Conservation (phyloP, 2,797 vertebrate genomes). For the Adrianichthys oophorus region DNA sequence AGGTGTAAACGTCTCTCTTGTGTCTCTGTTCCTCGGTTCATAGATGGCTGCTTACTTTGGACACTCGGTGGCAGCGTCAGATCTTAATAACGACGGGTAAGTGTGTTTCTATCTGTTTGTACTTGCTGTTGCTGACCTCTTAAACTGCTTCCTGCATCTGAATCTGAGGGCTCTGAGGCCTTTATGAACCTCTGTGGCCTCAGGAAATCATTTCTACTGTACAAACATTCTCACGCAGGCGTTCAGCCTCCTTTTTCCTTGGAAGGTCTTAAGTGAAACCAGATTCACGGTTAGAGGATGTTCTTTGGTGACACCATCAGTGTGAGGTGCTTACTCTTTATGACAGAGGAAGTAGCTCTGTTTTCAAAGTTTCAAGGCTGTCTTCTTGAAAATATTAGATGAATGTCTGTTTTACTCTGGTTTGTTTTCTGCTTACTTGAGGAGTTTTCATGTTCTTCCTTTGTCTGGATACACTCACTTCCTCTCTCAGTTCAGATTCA, state of each 20-base stretch:
- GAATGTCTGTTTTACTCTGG: too few relatives aligned
- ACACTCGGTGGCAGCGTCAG: conserved; percentile 87
- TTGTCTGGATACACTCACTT: too few relatives aligned
- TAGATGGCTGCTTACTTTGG: conserved; percentile 96
- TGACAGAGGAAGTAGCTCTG: not conserved
- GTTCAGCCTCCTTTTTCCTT: not conserved
- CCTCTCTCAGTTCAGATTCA: too few relatives aligned
- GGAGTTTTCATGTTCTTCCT: too few relatives aligned
- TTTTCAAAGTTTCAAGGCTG: too few relatives aligned
- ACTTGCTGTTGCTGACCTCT: not conserved
- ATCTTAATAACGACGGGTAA: conserved; percentile 89
- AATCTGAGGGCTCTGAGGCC: not conserved
- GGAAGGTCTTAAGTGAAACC: conserved; percentile 17
- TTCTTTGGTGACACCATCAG: not conserved
- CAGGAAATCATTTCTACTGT: conserved; percentile 5
- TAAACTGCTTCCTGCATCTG: not conserved
- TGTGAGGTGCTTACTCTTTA: not conserved
- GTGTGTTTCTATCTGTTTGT: conserved; percentile 35
- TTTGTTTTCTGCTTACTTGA: too few relatives aligned
- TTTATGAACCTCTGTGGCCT: conserved; percentile 6
- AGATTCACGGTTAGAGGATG: not conserved
- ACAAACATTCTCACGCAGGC: not conserved
- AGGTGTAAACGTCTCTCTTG: too few relatives aligned
- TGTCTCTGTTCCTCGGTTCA: conserved; percentile 19
- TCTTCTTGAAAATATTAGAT: too few relatives aligned